phyloP scores from a whole-genome alignment of 1,140 invertebrate species.

The Latrodectus geometricus region DNA sequence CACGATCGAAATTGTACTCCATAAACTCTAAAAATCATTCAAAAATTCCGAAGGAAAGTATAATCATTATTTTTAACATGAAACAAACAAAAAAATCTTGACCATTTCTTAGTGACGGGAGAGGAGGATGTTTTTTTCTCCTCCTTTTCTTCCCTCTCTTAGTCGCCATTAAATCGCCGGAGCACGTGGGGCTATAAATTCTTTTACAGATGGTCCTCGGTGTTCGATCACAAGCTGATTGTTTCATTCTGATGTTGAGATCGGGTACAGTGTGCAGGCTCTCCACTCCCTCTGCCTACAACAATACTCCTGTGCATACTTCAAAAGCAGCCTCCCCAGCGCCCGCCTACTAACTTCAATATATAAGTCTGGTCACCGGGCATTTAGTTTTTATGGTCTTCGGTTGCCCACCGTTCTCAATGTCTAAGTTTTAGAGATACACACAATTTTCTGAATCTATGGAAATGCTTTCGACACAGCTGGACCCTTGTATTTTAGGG shows the following conservation, averaged over 20 bases:
- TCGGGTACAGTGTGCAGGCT: not conserved
- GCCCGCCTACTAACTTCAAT: conserved; percentile 20
- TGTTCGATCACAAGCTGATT: conserved; percentile 42
- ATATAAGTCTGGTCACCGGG: conserved; percentile 40
- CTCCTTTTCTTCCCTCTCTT: not conserved
- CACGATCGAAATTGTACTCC: not conserved
- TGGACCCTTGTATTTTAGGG: conserved; percentile 20
- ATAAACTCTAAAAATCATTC: not conserved
- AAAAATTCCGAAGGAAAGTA: not conserved
- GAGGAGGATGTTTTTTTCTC: not conserved
- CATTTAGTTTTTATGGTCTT: conserved; percentile 56
- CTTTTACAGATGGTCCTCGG: conserved; percentile 48
- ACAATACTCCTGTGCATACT: conserved; percentile 39
- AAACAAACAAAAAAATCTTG: not conserved
- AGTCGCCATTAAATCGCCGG: conserved; percentile 25
- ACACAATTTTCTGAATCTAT: conserved; percentile 55
- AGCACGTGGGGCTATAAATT: conserved; percentile 43
- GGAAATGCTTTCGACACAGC: conserved; percentile 42
- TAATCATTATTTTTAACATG: not conserved
- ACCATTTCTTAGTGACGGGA: not conserved
- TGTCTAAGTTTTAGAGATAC: conserved; percentile 48
- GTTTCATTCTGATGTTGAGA: conserved; percentile 38
- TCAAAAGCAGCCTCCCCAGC: conserved; percentile 6
- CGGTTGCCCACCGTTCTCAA: not conserved
- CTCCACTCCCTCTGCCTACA: not conserved